Evolutionary conservation across 2,888 invertebrate species (phyloP).

Genomic region (Alsophila aescularia): DNA sequence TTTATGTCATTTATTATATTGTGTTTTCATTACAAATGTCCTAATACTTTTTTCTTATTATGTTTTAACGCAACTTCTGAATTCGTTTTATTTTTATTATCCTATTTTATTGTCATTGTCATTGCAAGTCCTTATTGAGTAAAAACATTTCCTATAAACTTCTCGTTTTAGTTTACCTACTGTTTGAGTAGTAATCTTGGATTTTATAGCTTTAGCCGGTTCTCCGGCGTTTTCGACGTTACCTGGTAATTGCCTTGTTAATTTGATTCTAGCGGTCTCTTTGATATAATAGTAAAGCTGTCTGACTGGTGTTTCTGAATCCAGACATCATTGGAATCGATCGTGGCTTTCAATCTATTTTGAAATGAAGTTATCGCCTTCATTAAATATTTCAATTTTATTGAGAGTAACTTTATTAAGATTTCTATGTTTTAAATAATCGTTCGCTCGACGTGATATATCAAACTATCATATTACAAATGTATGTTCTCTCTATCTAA

Average conservation of each 20-base stretch:
- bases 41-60: conserved; percentile 16
- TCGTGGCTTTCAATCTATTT: conserved; percentile 63
- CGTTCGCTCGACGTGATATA: conserved; percentile 27
- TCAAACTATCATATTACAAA: conserved; percentile 7
- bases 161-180: conserved; percentile 21
- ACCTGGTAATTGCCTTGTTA: conserved; percentile 79
- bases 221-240: conserved; percentile 65
- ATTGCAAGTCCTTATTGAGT: neutral
- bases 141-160: conserved; percentile 20
- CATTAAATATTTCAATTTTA: conserved; percentile 72
- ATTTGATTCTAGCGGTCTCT: conserved; percentile 73
- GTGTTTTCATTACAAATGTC: conserved; percentile 55
- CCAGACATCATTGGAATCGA: conserved; percentile 59
- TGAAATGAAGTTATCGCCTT: conserved; percentile 65
- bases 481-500: neutral
- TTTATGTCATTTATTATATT: conserved; percentile 78
- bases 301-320: conserved; percentile 67
- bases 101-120: no score
- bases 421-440: conserved; percentile 58
- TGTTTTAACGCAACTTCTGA: no score
- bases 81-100: no score
- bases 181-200: conserved; percentile 48
- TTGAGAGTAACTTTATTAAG: conserved; percentile 59
- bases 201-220: conserved; percentile 61
- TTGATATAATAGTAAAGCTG: conserved; percentile 67